A percentile compares a stretch with the other conserved stretches of the same genome.
Conservation (phyloP, 1,140 invertebrate species). For the Chironomus tepperi region DNA sequence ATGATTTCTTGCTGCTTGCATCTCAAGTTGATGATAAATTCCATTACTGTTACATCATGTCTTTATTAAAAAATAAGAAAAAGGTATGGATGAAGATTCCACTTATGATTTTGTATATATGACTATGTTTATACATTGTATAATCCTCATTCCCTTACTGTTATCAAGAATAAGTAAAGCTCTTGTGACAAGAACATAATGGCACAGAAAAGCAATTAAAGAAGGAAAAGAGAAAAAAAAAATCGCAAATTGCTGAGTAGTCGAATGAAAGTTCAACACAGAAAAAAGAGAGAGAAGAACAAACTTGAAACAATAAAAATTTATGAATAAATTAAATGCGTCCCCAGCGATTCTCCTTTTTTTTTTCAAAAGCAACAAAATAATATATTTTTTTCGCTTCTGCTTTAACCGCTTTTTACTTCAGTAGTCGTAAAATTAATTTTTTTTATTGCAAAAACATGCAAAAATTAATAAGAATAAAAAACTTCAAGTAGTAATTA, state of each 20-base stretch:
- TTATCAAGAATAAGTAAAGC: background rate
- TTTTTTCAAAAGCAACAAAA: too few species aligned
- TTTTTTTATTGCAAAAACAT: too few species aligned
- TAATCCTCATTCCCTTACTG: too few species aligned
- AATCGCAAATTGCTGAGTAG: background rate
- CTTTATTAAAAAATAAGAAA: background rate
- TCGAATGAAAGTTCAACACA: too few species aligned
- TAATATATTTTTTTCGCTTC: too few species aligned
- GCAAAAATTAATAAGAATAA: too few species aligned
- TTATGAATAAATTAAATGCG: constrained; percentile 14
- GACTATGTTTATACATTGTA: too few species aligned
- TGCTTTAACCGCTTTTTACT: too few species aligned
- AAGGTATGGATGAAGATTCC: too few species aligned
- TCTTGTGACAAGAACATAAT: constrained; percentile 22
- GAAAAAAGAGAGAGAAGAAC: background rate
- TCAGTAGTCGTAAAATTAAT: too few species aligned
- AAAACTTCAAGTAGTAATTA: too few species aligned
- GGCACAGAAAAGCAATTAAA: constrained; percentile 22
- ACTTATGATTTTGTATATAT: too few species aligned
- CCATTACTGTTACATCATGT: background rate
- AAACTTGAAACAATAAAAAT: constrained; percentile 6
- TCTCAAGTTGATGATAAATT: background rate
- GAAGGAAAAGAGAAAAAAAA: background rate
- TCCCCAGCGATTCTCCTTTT: background rate
- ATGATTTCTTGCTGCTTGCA: background rate